Evolutionary conservation across 2,113 vertebrate genomes (phyloP).

Genomic region (Ochotona princeps): DNA sequence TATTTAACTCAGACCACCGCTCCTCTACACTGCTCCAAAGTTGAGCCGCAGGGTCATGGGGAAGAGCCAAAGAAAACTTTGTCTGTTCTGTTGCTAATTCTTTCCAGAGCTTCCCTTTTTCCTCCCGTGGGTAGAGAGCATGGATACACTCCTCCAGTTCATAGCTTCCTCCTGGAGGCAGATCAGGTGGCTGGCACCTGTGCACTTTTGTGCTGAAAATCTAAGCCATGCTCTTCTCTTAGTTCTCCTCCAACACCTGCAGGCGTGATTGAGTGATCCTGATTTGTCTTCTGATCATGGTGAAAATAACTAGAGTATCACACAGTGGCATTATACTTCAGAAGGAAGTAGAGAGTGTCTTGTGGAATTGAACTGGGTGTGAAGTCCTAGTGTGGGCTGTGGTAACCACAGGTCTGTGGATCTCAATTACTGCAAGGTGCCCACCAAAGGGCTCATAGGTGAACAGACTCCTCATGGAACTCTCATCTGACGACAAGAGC

Average conservation of each 20-base stretch:
- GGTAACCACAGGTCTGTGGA: rapidly evolving
- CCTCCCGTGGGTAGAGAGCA: rapidly evolving
- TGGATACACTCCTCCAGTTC: background rate
- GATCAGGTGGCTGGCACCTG: background rate
- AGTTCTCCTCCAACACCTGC: background rate
- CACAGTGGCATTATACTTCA: background rate
- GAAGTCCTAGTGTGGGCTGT: background rate
- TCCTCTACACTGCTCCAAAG: background rate
- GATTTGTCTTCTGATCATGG: background rate
- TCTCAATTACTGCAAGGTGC: rapidly evolving
- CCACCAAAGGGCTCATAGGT: too few relatives aligned
- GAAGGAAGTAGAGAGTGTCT: background rate
- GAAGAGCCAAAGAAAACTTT: background rate
- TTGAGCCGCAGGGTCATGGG: background rate
- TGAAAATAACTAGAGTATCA: background rate
- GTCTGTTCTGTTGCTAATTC: background rate
- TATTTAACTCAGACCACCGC: rapidly evolving
- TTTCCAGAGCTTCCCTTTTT: rapidly evolving
- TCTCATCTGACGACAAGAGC: background rate
- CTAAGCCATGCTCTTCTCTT: background rate
- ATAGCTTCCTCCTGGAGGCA: background rate
- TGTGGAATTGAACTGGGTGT: background rate
- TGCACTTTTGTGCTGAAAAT: background rate
- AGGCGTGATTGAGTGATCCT: too few relatives aligned
- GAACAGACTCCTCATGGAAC: rapidly evolving